A percentile compares a stretch with the other conserved stretches of the same genome.
Conservation (phyloP, 2,113 vertebrate genomes). For the Ondatra zibethicus region DNA sequence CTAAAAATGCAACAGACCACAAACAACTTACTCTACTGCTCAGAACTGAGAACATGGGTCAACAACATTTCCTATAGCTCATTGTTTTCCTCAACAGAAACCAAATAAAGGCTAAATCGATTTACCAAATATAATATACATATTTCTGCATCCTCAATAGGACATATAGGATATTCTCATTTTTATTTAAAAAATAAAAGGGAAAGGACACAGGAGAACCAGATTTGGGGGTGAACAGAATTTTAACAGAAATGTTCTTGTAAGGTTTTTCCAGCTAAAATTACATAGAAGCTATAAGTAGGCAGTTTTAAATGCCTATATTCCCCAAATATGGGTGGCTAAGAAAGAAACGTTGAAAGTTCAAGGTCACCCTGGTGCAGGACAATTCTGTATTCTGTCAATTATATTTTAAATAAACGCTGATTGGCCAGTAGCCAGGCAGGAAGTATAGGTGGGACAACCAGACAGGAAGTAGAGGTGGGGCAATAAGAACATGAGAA, state of each 20-base stretch:
- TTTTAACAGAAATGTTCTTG: neutral
- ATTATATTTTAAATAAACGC: no score
- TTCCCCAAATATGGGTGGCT: neutral
- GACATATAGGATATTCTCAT: neutral
- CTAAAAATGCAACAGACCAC: neutral
- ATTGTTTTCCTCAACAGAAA: neutral
- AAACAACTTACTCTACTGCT: neutral
- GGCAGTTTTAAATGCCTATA: neutral
- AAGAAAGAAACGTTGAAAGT: neutral
- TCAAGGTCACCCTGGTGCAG: neutral
- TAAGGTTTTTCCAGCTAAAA: neutral
- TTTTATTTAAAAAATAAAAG: neutral
- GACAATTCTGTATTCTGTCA: no score
- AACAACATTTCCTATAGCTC: neutral
- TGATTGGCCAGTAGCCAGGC: no score
- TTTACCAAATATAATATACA: neutral
- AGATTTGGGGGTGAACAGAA: neutral
- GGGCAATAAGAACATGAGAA: no score
- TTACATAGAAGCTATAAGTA: neutral
- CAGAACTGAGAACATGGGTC: neutral
- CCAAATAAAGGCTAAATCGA: neutral
- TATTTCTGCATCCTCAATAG: neutral
- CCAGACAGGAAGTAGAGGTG: no score
- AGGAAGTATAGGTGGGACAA: no score
- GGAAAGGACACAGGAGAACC: neutral